phyloP scores from a whole-genome alignment of 2,797 vertebrate species.

The Hipposideros larvatus region DNA sequence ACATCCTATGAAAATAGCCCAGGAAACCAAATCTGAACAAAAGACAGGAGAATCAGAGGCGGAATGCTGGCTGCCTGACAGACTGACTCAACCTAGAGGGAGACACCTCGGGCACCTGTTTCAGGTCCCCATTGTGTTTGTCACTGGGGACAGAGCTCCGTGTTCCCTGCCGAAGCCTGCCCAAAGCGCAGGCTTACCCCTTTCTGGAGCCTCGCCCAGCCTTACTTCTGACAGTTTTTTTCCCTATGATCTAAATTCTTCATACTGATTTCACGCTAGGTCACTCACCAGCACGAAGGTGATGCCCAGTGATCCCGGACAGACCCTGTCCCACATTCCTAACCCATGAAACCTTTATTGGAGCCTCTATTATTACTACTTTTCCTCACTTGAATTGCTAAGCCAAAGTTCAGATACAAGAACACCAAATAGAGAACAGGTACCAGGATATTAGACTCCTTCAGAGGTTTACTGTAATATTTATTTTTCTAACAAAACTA shows the following conservation, averaged over 20 bases:
- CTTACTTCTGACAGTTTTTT: conserved; percentile 77
- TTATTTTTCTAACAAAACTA: conserved; percentile 60
- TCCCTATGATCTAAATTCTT: conserved; percentile 62
- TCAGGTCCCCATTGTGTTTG: conserved; percentile 79
- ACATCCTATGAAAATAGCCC: conserved; percentile 56
- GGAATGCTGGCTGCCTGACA: conserved; percentile 36
- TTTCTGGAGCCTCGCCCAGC: conserved; percentile 68
- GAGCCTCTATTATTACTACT: conserved; percentile 65
- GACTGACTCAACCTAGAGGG: conserved; percentile 30
- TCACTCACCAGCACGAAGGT: conserved; percentile 41
- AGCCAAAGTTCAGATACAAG: conserved; percentile 86
- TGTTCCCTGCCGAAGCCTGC: background rate
- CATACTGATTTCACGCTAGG: conserved; percentile 59
- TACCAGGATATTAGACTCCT: background rate
- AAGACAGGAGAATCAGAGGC: conserved; percentile 70
- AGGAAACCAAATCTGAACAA: conserved; percentile 79
- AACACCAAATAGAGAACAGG: conserved; percentile 67
- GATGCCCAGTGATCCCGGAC: conserved; percentile 34
- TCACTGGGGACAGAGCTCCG: conserved; percentile 46
- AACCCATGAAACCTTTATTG: conserved; percentile 44
- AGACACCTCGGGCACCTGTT: conserved; percentile 84
- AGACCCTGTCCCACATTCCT: conserved; percentile 65
- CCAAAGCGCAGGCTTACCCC: background rate
- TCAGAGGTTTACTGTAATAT: conserved; percentile 46
- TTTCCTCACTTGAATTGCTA: conserved; percentile 70